Percentiles rank a stretch among this genome's conserved stretches.
Evolutionary conservation across 2,888 invertebrate genomes (phyloP).

Genomic region (Terebella lapidaria): DNA sequence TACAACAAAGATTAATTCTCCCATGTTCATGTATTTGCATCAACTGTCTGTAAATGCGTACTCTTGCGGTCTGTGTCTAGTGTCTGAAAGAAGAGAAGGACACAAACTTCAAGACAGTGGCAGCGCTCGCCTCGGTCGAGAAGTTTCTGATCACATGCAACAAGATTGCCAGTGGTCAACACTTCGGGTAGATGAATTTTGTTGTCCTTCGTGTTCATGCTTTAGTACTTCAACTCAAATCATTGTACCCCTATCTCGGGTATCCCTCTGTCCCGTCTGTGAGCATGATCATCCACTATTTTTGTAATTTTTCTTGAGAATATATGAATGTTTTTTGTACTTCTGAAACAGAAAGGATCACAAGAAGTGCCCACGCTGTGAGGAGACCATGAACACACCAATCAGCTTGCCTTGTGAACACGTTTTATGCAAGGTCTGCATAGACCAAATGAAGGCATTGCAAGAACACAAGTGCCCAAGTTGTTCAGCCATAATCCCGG

Average conservation of each 20-base stretch:
- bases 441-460: conserved; percentile 21
- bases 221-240: no score
- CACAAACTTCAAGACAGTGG: conserved; percentile 27
- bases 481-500: conserved; percentile 25
- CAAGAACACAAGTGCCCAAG: conserved; percentile 25
- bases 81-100: no score
- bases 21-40: no score
- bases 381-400: conserved; percentile 29
- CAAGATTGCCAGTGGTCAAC: conserved; percentile 21
- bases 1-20: no score
- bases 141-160: conserved; percentile 33
- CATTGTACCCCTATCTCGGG: no score
- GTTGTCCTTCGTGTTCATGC: no score
- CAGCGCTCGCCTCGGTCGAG: conserved; percentile 28
- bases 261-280: no score
- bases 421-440: conserved; percentile 32
- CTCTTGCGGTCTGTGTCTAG: no score
- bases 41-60: no score
- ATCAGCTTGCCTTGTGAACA: conserved; percentile 36
- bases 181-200: conserved; percentile 7
- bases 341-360: conserved; percentile 1
- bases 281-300: no score
- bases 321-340: no score
- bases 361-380: conserved; percentile 24
- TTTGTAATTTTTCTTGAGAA: no score